phyloP scores from a whole-genome alignment of 2,888 invertebrate genomes.

The Nezara viridula region DNA sequence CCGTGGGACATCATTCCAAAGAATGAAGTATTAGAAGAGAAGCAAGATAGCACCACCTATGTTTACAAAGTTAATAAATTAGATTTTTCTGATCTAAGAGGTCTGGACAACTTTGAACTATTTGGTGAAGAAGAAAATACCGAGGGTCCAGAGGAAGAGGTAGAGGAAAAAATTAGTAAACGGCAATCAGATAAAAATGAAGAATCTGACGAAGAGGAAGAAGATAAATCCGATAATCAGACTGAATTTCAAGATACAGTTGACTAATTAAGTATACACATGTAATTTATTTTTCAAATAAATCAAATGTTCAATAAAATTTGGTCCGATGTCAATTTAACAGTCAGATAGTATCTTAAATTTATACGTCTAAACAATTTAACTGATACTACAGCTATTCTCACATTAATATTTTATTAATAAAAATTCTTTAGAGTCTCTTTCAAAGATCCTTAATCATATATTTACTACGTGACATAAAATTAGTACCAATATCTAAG shows the following conservation, averaged over 20 bases:
- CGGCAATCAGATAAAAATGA: background rate
- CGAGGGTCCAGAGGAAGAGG: background rate
- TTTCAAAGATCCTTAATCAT: no score
- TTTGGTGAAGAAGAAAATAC: background rate
- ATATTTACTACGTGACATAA: no score
- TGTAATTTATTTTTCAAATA: background rate
- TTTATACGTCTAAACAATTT: no score
- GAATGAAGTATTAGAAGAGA: background rate
- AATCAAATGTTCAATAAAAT: background rate
- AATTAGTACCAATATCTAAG: no score
- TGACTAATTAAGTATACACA: background rate
- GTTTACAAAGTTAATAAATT: background rate
- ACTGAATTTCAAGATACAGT: background rate
- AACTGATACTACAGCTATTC: no score
- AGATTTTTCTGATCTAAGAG: background rate
- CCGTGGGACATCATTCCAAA: background rate
- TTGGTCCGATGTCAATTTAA: background rate
- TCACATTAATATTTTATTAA: no score
- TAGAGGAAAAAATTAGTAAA: background rate
- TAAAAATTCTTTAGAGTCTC: no score
- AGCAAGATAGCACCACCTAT: background rate
- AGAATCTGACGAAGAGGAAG: background rate
- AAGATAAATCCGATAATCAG: background rate
- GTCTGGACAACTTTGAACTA: background rate
- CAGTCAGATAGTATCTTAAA: no score